Evolutionary conservation across 2,113 vertebrate genomes (phyloP).

Genomic region (Nesoenas mayeri): DNA sequence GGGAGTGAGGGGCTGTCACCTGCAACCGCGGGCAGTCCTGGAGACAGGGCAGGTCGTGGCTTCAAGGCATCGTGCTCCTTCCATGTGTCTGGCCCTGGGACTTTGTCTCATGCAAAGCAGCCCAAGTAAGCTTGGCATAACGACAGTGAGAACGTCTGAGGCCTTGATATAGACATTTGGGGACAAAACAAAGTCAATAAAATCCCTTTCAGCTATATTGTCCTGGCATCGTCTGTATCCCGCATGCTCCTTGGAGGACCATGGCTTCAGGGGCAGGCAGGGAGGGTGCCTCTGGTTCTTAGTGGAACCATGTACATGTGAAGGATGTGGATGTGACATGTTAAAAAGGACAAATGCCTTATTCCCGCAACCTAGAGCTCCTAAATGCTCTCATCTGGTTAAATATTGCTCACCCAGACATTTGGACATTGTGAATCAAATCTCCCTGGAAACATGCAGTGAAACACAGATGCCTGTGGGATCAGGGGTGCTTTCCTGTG

Average conservation of each 20-base stretch:
- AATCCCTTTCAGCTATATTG: background rate
- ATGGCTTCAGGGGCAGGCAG: background rate
- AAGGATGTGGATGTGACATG: fast-evolving
- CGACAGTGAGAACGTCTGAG: background rate
- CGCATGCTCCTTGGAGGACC: background rate
- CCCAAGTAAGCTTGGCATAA: background rate
- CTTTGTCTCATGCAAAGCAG: fast-evolving
- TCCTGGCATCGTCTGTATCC: background rate
- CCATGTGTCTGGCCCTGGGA: background rate
- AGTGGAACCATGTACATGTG: fast-evolving
- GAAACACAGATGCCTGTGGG: background rate
- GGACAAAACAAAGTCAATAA: background rate
- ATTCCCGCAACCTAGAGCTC: background rate
- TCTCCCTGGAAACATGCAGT: background rate
- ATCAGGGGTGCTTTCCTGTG: background rate
- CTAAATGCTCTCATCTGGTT: background rate
- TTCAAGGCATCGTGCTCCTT: background rate
- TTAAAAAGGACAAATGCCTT: background rate
- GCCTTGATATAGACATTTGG: background rate
- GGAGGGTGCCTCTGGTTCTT: background rate
- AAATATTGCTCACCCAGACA: background rate
- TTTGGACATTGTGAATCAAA: background rate
- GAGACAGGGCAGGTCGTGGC: fast-evolving
- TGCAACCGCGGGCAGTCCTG: fast-evolving
- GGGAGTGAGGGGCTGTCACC: fast-evolving